These are phyloP conservation scores for Hirtodrosophila confusa DNA, from an alignment of 2,888 invertebrate species.

Conservation along the genomic window DNA sequence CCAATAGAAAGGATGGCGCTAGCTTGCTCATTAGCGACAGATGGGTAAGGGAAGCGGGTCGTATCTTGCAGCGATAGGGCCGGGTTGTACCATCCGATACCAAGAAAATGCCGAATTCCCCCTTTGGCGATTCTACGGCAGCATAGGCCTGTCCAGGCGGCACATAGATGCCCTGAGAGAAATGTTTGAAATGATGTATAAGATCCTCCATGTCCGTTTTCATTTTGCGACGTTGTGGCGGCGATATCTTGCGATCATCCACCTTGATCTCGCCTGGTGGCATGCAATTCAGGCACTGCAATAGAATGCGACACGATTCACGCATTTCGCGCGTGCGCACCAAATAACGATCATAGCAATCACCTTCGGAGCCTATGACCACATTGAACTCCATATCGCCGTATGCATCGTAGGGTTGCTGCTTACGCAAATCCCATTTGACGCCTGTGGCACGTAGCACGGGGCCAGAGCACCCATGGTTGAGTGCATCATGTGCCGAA, in stretches of 20 bases:
- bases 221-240: constrained; percentile 92
- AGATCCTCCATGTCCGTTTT: constrained; percentile 94
- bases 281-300: constrained; percentile 93
- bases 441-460: constrained; percentile 93
- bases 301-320: constrained; percentile 90
- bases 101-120: constrained; percentile 94
- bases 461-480: constrained; percentile 89
- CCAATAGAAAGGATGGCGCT: constrained; percentile 88
- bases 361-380: constrained; percentile 91
- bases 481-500: constrained; percentile 90
- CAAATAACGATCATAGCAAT: constrained; percentile 92
- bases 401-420: constrained; percentile 93
- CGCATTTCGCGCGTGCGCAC: constrained; percentile 89
- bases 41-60: constrained; percentile 87
- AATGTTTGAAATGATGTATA: constrained; percentile 95
- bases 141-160: constrained; percentile 94
- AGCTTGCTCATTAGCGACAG: constrained; percentile 88
- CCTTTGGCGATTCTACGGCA: constrained; percentile 92
- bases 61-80: constrained; percentile 88
- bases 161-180: constrained; percentile 91
- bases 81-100: constrained; percentile 92
- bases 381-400: constrained; percentile 93
- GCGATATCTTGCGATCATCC: constrained; percentile 91
- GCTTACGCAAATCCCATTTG: constrained; percentile 94
- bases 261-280: constrained; percentile 91